Evolutionary conservation across 2,888 invertebrate species (phyloP), one percentile per base, ranked within the genome.

Genomic region (Polyommatus icarus): DNA sequence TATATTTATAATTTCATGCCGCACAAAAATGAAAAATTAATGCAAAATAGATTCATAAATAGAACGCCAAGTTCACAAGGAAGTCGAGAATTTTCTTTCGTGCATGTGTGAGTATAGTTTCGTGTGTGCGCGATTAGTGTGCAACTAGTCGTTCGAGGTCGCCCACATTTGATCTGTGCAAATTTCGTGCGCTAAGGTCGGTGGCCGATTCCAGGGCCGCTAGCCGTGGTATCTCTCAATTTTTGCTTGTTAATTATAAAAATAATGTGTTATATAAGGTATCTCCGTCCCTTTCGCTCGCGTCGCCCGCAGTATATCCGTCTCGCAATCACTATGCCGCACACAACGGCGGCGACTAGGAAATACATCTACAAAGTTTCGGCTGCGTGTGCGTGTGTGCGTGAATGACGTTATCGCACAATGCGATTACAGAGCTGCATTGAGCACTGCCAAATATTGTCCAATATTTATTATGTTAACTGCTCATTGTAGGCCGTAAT

Each of bases 191-290:
- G 86, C 85, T 85, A 89, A 90, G 93, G 91, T 92, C 93, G 90
- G 86, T 91, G 92, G 80, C 93, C 93, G 89, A 85, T 82, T 85
- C 91, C 94, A 94, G 89, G 94, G 94, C 85, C 94, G 89, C 89
- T 75, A 29, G 85, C 87, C 85, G 90, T 85, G 89, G 92, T 93
- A 93, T 93, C 92, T 91, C 91, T 92, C 90, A 91, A 93, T 90
- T 94, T 93, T 93, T 93, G 94, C 90, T 90, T 93, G 94, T 93
- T 94, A 94, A 94, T 94, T 94, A 93, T 93, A 93, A 94, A 93
- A 94, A 94, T 93, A 94, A 94, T 93, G 93, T 91, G 93, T 94
- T 94, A 93, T 93, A 92, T 94, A 94, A 94, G 87, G 81, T 87
- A 82, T 82, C 61, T 71, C 10, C 78, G 24, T 91, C 92, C 83